Conservation (phyloP, 2,113 vertebrate genomes). For the Lathamus discolor region DNA sequence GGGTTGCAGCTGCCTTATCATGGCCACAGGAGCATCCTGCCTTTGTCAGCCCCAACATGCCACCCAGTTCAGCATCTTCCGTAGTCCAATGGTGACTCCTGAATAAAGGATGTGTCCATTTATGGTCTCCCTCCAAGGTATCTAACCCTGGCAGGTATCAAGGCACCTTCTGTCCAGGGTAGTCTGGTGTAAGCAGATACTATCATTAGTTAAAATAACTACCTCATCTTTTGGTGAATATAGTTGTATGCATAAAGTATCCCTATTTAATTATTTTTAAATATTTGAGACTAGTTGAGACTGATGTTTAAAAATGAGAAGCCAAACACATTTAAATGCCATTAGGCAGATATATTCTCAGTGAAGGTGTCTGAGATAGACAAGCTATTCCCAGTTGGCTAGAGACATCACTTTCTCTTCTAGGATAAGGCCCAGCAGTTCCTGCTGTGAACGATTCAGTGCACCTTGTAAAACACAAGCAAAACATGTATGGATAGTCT, state of each 20-base stretch:
- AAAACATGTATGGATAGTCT: not conserved
- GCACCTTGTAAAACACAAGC: not conserved
- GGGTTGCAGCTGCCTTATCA: fast-evolving
- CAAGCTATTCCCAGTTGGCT: fast-evolving
- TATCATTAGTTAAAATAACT: too few relatives aligned
- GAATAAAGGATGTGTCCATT: not conserved
- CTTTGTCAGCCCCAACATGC: not conserved
- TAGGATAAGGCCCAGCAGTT: not conserved
- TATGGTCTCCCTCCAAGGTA: not conserved
- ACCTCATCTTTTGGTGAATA: not conserved
- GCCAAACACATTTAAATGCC: fast-evolving
- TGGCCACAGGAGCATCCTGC: not conserved
- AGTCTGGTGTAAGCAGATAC: not conserved
- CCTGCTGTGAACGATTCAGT: not conserved
- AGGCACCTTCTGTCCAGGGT: not conserved
- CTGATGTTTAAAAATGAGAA: not conserved
- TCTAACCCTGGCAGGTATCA: not conserved
- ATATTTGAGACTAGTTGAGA: not conserved
- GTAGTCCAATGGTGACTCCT: too few relatives aligned
- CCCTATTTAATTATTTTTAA: not conserved
- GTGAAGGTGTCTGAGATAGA: not conserved
- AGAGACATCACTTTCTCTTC: not conserved
- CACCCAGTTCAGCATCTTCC: not conserved
- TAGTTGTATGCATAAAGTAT: fast-evolving
- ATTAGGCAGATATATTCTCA: not conserved